Evolutionary conservation across 1,140 invertebrate species (phyloP).

Genomic region (Zaprionus camerounensis): DNA sequence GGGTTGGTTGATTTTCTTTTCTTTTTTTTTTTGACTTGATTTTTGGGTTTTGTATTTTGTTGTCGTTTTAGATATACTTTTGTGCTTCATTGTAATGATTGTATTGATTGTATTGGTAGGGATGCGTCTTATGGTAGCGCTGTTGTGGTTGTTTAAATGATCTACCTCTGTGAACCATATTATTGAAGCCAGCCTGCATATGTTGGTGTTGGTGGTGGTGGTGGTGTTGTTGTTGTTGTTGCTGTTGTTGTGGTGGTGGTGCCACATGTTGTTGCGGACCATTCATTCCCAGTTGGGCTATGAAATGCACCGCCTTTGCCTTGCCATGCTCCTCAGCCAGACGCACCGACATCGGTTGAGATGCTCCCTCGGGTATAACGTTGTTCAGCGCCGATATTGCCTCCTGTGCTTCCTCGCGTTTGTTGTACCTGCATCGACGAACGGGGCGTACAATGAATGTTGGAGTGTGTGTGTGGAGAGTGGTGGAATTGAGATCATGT

Average conservation of each 20-base stretch:
- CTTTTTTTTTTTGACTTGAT: slow-evolving; percentile 20
- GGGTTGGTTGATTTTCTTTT: slow-evolving; percentile 22
- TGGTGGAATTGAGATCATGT: neutral
- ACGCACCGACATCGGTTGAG: slow-evolving; percentile 91
- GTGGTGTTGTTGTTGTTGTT: slow-evolving; percentile 36
- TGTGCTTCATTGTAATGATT: slow-evolving; percentile 82
- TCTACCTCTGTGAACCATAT: slow-evolving; percentile 84
- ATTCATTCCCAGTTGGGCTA: slow-evolving; percentile 77
- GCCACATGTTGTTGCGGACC: slow-evolving; percentile 40
- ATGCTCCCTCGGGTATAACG: slow-evolving; percentile 92
- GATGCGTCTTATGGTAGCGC: slow-evolving; percentile 83
- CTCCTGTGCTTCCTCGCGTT: slow-evolving; percentile 93
- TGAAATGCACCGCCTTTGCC: slow-evolving; percentile 88
- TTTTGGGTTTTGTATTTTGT: slow-evolving; percentile 46
- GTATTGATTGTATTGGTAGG: slow-evolving; percentile 74
- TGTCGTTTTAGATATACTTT: slow-evolving; percentile 78
- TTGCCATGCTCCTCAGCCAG: slow-evolving; percentile 97
- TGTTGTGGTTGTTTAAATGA: slow-evolving; percentile 75
- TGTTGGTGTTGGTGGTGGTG: slow-evolving; percentile 33
- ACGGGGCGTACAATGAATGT: slow-evolving; percentile 14
- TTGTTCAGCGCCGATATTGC: slow-evolving; percentile 94
- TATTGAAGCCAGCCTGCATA: slow-evolving; percentile 77
- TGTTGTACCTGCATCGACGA: slow-evolving; percentile 77
- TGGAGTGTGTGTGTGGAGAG: neutral
- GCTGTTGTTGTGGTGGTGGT: slow-evolving; percentile 47